Evolutionary conservation across 2,113 vertebrate species (phyloP).

Genomic region (Gymnorhina tibicen): DNA sequence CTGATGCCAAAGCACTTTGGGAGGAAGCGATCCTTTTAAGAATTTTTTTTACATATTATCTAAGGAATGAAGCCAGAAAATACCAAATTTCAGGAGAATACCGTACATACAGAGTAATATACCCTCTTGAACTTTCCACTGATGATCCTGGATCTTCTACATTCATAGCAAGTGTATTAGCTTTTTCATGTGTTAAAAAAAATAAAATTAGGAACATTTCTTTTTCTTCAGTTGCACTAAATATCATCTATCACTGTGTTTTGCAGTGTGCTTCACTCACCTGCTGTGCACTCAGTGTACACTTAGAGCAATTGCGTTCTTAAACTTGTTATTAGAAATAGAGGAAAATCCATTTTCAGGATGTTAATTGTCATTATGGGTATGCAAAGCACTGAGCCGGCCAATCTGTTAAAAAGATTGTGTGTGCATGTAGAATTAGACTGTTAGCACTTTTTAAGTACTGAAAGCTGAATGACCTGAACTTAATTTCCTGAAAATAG

Average conservation of each 20-base stretch:
- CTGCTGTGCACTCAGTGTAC: background rate
- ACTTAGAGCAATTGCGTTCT: background rate
- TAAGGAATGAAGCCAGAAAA: background rate
- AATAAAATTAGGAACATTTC: accelerated
- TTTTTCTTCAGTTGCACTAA: background rate
- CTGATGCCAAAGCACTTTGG: background rate
- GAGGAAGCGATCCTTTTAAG: accelerated
- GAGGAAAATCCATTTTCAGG: background rate
- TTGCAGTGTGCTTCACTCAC: background rate
- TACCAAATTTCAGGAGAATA: background rate
- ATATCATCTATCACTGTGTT: background rate
- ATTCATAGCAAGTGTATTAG: background rate
- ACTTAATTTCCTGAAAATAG: background rate
- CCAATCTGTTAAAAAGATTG: background rate
- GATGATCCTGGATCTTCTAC: background rate
- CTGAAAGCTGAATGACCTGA: background rate
- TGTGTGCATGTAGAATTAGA: background rate
- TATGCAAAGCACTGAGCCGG: background rate
- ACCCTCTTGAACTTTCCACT: background rate
- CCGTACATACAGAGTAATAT: background rate
- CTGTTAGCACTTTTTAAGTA: background rate
- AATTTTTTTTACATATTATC: background rate
- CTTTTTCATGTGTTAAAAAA: background rate
- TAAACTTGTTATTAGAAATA: background rate
- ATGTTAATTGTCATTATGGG: background rate